Evolutionary conservation across 2,888 invertebrate species (phyloP), one percentile per base, ranked within the genome.

Genomic region (Clepsis dumicolana): DNA sequence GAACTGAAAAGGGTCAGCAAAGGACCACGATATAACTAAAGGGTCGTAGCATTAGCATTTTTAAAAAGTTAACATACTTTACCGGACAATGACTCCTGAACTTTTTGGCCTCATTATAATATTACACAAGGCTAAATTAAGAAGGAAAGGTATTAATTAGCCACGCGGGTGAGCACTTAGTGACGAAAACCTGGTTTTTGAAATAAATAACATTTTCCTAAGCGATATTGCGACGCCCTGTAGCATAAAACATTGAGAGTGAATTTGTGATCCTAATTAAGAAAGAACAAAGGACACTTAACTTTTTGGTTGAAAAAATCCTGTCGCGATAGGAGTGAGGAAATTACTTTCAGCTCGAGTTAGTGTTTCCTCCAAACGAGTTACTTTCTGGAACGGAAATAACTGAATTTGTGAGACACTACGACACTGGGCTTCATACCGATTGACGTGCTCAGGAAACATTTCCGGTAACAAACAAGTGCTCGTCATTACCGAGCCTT

Each of bases 91-190:
- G 72, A 70, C 72, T 64, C 18, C 48, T 50, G 24, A 65, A 68
- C 66, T 69, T 65, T n/a, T 56, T 66, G 70, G 62, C 70, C 72
- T 67, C 64, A 53, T 71, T 69, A n/a, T n/a, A 72, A 60, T 50
- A 66, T 32, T 57, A 67, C 52, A 66, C 71, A 57, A 59, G 70
- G 67, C 24, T 32, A 41, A 64, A 59, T 62, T 54, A 27, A 53
- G 44, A 68, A 70, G 68, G 69, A 70, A 57, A 52, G 25, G 35
- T 52, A 66, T 61, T 71, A 56, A 71, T 64, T 62, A 68, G 29
- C 8, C 60, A 53, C 54, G 27, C 65, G 24, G 35, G 16, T 7
- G 10, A n/a, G 14, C 44, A 18, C 35, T 64, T 64, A 24, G 18
- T 35, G 48, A 56, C 56, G 44, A 64, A 27, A 59, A 57, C 16